These are phyloP conservation scores for Pterophyllum scalare DNA, from an alignment of 2,113 vertebrate species.

Conservation along the genomic window DNA sequence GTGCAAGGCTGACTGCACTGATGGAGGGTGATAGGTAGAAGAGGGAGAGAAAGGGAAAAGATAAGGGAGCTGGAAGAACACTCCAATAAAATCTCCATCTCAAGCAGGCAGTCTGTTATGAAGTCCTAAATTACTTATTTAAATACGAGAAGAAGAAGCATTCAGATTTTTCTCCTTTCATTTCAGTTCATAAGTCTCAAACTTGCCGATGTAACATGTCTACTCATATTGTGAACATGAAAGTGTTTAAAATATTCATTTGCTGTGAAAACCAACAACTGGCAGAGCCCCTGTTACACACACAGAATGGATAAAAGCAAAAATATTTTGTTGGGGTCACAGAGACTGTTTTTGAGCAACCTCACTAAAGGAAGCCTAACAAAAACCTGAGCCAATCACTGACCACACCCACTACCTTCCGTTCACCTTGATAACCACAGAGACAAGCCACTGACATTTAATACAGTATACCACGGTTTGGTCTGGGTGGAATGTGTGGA, in stretches of 20 bases:
- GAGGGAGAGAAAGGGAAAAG: not conserved
- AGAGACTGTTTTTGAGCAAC: not conserved
- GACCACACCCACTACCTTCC: not conserved
- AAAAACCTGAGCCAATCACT: not conserved
- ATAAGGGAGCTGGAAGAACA: not conserved
- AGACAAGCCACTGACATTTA: not conserved
- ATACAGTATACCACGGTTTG: not conserved
- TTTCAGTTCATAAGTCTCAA: not conserved
- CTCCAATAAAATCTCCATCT: slow-evolving; percentile 45
- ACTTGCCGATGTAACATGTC: not conserved
- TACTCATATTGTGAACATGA: not conserved
- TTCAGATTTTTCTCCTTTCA: not conserved
- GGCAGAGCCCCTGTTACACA: not conserved
- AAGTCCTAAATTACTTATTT: slow-evolving; percentile 14
- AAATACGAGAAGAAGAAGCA: slow-evolving; percentile 3
- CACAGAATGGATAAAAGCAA: not conserved
- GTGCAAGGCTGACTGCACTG: slow-evolving; percentile 37
- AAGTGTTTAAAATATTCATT: not conserved
- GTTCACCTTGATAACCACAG: not conserved
- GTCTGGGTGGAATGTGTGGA: not conserved
- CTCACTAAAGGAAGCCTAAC: not conserved
- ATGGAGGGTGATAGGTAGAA: slow-evolving; percentile 34
- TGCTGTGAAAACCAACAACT: not conserved
- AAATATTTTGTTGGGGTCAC: not conserved
- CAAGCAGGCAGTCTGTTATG: not conserved